Evolutionary conservation across 1,140 invertebrate species (phyloP).

Genomic region (Anoplolepis gracilipes): DNA sequence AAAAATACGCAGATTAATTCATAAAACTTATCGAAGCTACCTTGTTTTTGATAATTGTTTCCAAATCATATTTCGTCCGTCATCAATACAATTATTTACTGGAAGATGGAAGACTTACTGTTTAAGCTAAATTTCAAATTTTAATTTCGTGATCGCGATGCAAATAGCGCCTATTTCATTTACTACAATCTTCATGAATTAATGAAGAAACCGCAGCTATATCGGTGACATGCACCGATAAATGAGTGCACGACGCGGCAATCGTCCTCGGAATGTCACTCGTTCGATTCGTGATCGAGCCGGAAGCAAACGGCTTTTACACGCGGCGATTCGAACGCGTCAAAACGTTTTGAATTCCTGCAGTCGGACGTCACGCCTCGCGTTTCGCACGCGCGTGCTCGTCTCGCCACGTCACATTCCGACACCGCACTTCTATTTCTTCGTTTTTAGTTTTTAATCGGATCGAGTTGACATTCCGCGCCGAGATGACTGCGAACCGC

Average conservation of each 20-base stretch:
- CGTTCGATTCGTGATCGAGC: conserved; percentile 36
- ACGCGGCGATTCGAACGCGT: conserved; percentile 1
- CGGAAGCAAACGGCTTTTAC: conserved; percentile 47
- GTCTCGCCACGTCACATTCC: conserved; percentile 29
- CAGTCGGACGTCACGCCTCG: conserved; percentile 57
- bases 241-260: neutral
- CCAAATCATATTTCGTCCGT: too few species aligned
- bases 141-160: neutral
- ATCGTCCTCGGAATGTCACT: neutral
- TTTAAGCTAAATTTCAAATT: neutral
- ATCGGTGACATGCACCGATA: neutral
- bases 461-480: conserved; percentile 69
- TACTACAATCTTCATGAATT: neutral
- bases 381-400: conserved; percentile 23
- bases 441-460: conserved; percentile 64
- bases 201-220: neutral
- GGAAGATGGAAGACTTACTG: neutral
- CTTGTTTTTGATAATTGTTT: conserved; percentile 14
- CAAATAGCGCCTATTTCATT: neutral
- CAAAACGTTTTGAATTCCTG: conserved; percentile 67
- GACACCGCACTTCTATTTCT: conserved; percentile 47
- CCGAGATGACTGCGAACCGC: neutral
- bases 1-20: neutral
- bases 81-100: neutral
- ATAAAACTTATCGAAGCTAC: neutral